Percentiles rank a stretch among this genome's conserved stretches.
phyloP scores from a whole-genome alignment of 2,113 vertebrate species.

The Seriola quinqueradiata region DNA sequence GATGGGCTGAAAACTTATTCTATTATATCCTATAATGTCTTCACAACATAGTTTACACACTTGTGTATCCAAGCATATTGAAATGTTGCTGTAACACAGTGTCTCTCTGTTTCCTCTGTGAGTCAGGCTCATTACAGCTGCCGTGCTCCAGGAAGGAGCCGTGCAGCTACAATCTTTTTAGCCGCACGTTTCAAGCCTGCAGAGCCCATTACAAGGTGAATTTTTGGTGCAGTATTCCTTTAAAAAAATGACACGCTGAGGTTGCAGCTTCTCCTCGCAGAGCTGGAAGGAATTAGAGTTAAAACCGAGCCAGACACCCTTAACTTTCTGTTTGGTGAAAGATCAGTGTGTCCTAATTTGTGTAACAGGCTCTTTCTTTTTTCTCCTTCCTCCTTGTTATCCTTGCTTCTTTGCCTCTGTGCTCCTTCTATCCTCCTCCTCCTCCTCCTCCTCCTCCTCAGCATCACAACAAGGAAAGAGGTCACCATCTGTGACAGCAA shows the following conservation, averaged over 20 bases:
- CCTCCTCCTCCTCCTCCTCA: slow-evolving; percentile 5
- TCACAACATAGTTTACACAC: too few species aligned
- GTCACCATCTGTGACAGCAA: slow-evolving; percentile 79
- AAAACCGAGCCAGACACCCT: not conserved
- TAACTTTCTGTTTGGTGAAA: not conserved
- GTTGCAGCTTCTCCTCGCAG: not conserved
- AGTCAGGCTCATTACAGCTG: too few species aligned
- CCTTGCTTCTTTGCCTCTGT: not conserved
- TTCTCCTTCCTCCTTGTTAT: slow-evolving; percentile 14
- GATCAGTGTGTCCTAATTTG: slow-evolving; percentile 29
- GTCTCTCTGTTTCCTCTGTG: too few species aligned
- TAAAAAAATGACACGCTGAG: not conserved
- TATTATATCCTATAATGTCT: too few species aligned
- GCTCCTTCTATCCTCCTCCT: not conserved
- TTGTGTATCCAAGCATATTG: too few species aligned
- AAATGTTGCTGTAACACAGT: too few species aligned
- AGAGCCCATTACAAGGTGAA: not conserved
- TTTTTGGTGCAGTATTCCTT: not conserved
- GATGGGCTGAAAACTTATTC: too few species aligned
- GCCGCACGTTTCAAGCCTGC: not conserved
- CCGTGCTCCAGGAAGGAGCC: not conserved
- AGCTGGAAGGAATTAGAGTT: not conserved
- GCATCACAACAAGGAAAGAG: slow-evolving; percentile 59
- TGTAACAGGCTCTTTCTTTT: not conserved
- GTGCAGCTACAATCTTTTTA: not conserved